phyloP scores from a whole-genome alignment of 2,113 vertebrate genomes.

The Plecturocebus donacophilus region DNA sequence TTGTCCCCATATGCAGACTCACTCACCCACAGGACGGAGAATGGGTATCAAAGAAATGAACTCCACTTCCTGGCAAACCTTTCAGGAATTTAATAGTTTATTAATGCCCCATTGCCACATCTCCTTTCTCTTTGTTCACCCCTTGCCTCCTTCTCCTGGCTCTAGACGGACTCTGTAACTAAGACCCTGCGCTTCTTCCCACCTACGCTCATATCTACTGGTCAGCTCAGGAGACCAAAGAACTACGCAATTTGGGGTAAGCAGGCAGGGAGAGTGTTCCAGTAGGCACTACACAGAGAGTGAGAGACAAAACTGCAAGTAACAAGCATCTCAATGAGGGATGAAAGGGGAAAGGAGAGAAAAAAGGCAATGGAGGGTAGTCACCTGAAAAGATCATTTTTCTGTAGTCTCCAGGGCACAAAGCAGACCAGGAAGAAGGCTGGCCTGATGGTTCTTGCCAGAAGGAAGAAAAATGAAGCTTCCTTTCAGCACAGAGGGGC shows the following conservation, averaged over 20 bases:
- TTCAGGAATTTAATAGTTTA: conserved; percentile 38
- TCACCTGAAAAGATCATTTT: not conserved
- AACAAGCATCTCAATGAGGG: not conserved
- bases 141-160: not conserved
- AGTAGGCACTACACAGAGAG: not conserved
- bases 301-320: not conserved
- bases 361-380: not conserved
- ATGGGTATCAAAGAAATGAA: not conserved
- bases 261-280: not conserved
- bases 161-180: not conserved
- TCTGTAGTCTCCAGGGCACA: not conserved
- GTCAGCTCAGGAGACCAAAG: not conserved
- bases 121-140: conserved; percentile 29
- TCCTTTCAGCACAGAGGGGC: not conserved
- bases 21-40: not conserved
- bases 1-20: not conserved
- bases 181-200: not conserved
- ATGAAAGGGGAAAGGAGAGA: not conserved
- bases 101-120: not conserved
- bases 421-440: not conserved
- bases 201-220: not conserved
- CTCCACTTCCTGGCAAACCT: conserved; percentile 20
- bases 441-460: not conserved
- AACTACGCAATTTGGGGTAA: not conserved
- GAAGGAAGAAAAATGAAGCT: not conserved